Percentiles rank a stretch among this genome's conserved stretches.
Conservation (phyloP, 30 jellyfish, hydroid and myxozoan species). For the Turritopsis dohrnii region DNA sequence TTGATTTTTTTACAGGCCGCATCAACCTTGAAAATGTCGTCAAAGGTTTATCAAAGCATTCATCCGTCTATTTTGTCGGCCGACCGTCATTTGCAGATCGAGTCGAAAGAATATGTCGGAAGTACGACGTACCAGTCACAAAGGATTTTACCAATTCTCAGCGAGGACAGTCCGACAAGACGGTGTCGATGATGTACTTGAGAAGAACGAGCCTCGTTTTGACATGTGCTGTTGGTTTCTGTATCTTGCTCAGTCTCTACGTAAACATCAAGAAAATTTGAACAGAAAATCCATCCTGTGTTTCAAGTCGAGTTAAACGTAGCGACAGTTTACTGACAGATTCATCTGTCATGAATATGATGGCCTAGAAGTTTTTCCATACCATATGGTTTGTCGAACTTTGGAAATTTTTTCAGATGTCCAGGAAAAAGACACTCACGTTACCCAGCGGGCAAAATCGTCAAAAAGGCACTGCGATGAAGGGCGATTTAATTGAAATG, state of each 20-base stretch:
- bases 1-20: conserved; percentile 17
- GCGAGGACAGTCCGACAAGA: conserved; percentile 23
- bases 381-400: no score
- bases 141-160: conserved; percentile 22
- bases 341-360: no score
- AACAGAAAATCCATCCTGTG: no score
- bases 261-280: neutral
- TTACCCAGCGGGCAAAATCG: neutral
- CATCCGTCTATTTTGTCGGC: conserved; percentile 27
- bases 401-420: no score
- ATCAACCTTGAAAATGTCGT: conserved; percentile 12
- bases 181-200: neutral
- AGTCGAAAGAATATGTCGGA: neutral
- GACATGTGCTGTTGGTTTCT: neutral
- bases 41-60: neutral
- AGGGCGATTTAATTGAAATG: neutral
- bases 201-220: neutral
- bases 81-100: conserved; percentile 32
- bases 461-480: neutral
- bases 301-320: no score
- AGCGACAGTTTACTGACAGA: no score
- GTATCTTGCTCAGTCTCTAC: neutral
- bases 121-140: neutral
- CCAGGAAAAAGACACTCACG: no score
- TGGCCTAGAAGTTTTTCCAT: no score